These are phyloP conservation scores for Melikaiella ostensackeni DNA, from an alignment of 2,888 invertebrate genomes.

Conservation along the genomic window DNA sequence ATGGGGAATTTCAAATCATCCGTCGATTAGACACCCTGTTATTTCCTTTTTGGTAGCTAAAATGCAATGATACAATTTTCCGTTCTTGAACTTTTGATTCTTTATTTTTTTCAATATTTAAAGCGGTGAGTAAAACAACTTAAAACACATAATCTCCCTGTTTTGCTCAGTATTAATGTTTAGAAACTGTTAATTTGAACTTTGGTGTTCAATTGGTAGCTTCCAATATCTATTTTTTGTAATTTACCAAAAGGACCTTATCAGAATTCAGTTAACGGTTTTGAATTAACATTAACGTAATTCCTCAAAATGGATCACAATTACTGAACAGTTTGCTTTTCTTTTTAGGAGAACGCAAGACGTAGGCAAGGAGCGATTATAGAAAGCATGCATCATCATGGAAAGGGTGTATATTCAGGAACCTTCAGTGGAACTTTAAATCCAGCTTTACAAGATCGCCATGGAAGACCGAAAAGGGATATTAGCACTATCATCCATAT, in stretches of 20 bases:
- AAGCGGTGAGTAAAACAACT: neutral
- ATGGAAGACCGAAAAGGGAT: constrained; percentile 94
- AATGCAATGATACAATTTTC: no score
- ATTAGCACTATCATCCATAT: constrained; percentile 98
- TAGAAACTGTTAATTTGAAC: neutral
- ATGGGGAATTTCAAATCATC: no score
- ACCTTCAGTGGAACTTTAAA: constrained; percentile 97
- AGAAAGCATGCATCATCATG: constrained; percentile 95
- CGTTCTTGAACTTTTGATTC: no score
- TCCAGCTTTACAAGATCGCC: constrained; percentile 93
- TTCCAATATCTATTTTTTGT: no score
- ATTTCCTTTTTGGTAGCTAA: no score
- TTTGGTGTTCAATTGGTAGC: neutral
- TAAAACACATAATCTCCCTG: neutral
- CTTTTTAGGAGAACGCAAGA: constrained; percentile 72
- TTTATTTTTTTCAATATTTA: neutral
- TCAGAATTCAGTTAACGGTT: neutral
- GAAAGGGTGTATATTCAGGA: constrained; percentile 96
- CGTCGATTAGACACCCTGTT: no score
- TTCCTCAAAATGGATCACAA: neutral
- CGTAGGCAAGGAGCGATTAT: constrained; percentile 87
- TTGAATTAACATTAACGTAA: neutral
- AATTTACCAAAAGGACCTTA: no score
- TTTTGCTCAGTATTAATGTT: constrained; percentile 20
- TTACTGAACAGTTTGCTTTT: neutral